These are phyloP conservation scores for Coptotermes formosanus DNA, from an alignment of 1,140 invertebrate species.

Conservation along the genomic window DNA sequence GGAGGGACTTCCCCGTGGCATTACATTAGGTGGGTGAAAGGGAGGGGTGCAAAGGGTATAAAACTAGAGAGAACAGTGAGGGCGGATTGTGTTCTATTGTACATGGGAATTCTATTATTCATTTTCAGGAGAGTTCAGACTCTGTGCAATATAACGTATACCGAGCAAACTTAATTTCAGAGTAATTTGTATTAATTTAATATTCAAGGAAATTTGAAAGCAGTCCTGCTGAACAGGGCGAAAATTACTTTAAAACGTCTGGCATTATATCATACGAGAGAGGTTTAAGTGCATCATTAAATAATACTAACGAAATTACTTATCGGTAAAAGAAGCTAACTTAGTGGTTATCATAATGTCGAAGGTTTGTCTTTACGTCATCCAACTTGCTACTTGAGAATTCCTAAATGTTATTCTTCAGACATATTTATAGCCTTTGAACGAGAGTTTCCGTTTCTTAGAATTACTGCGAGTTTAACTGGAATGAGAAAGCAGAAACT, in stretches of 20 bases:
- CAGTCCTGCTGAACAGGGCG: not conserved
- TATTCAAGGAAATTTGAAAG: conserved; percentile 19
- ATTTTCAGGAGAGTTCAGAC: not conserved
- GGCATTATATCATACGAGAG: not conserved
- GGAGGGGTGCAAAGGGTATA: conserved; percentile 32
- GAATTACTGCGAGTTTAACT: too few relatives aligned
- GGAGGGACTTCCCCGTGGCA: conserved; percentile 32
- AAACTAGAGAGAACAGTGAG: conserved; percentile 7
- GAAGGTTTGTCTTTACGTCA: too few relatives aligned
- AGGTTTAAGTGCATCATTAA: not conserved
- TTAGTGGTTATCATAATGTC: too few relatives aligned
- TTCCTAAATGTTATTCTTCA: too few relatives aligned
- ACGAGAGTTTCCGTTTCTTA: too few relatives aligned
- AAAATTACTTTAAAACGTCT: not conserved
- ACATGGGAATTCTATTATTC: conserved; percentile 20
- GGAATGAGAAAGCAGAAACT: too few relatives aligned
- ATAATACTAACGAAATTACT: not conserved
- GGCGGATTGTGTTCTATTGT: conserved; percentile 27
- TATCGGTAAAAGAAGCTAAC: not conserved
- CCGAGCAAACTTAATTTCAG: not conserved
- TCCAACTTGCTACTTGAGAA: too few relatives aligned
- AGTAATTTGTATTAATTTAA: conserved; percentile 16
- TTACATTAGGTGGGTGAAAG: conserved; percentile 33
- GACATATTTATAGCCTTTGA: too few relatives aligned
- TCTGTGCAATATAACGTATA: not conserved